A percentile compares a stretch with the other conserved stretches of the same genome.
phyloP scores from a whole-genome alignment of 2,888 invertebrate genomes.

The Diploptera punctata region DNA sequence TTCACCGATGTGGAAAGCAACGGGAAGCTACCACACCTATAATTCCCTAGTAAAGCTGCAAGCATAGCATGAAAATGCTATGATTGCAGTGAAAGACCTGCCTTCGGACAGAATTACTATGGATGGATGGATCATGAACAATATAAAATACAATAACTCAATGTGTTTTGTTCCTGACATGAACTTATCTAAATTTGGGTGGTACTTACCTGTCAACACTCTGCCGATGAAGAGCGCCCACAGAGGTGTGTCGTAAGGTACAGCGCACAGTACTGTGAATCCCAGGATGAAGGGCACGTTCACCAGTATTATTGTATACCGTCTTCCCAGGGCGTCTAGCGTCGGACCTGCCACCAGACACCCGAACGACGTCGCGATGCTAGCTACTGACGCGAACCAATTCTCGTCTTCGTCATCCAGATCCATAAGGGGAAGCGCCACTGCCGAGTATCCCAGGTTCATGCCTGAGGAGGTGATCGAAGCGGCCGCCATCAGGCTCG shows the following conservation, averaged over 20 bases:
- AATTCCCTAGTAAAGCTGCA: too few species aligned
- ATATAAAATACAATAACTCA: too few species aligned
- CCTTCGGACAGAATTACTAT: too few species aligned
- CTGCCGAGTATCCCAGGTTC: slow-evolving; percentile 68
- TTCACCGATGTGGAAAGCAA: too few species aligned
- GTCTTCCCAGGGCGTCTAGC: slow-evolving; percentile 60
- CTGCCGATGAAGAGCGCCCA: slow-evolving; percentile 34
- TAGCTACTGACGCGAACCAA: slow-evolving; percentile 51
- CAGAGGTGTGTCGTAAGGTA: not conserved
- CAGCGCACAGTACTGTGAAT: slow-evolving; percentile 57
- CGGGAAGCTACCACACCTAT: too few species aligned
- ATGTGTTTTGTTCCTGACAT: too few species aligned
- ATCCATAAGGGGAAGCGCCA: slow-evolving; percentile 65
- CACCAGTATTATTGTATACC: slow-evolving; percentile 56
- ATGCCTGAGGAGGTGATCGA: slow-evolving; percentile 64
- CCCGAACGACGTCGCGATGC: slow-evolving; percentile 61
- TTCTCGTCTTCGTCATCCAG: slow-evolving; percentile 45
- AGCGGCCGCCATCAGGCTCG: slow-evolving; percentile 61
- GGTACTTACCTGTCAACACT: slow-evolving; percentile 28
- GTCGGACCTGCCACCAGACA: slow-evolving; percentile 59
- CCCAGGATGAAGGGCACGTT: slow-evolving; percentile 59
- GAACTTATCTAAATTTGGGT: too few species aligned
- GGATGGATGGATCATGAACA: too few species aligned
- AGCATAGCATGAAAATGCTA: too few species aligned
- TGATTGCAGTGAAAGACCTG: too few species aligned